phyloP scores from a whole-genome alignment of 2,888 invertebrate genomes.

The Polia nebulosa region DNA sequence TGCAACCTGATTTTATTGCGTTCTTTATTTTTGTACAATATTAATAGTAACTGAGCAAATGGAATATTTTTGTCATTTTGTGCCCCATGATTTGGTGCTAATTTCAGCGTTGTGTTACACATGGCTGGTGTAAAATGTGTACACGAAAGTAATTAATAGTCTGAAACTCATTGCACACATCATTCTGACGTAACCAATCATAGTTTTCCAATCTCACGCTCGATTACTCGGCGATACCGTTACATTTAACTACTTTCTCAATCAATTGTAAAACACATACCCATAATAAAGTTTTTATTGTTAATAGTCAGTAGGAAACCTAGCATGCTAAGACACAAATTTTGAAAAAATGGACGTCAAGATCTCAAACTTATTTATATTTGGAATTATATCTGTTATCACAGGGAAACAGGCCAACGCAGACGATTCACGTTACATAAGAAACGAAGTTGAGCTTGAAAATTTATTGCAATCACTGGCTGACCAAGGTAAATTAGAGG shows the following conservation, averaged over 20 bases:
- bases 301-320: slow-evolving; percentile 40
- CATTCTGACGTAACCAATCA: slow-evolving; percentile 30
- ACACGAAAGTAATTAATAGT: slow-evolving; percentile 14
- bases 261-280: slow-evolving; percentile 49
- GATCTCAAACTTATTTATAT: slow-evolving; percentile 41
- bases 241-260: slow-evolving; percentile 50
- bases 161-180: slow-evolving; percentile 14
- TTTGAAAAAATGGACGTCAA: slow-evolving; percentile 43
- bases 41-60: too few relatives aligned
- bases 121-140: neutral
- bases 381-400: slow-evolving; percentile 51
- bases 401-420: slow-evolving; percentile 12
- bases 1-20: too few relatives aligned
- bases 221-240: slow-evolving; percentile 56
- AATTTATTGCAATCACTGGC: slow-evolving; percentile 43
- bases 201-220: slow-evolving; percentile 67
- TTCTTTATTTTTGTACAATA: too few relatives aligned
- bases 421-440: slow-evolving; percentile 32
- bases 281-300: slow-evolving; percentile 36
- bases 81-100: neutral
- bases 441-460: slow-evolving; percentile 39
- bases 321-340: slow-evolving; percentile 27
- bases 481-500: slow-evolving; percentile 45
- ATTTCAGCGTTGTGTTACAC: neutral
- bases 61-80: too few relatives aligned